Base-by-base conservation (phyloP, 2,113 vertebrate species). In the Delphinapterus leucas region DNA sequence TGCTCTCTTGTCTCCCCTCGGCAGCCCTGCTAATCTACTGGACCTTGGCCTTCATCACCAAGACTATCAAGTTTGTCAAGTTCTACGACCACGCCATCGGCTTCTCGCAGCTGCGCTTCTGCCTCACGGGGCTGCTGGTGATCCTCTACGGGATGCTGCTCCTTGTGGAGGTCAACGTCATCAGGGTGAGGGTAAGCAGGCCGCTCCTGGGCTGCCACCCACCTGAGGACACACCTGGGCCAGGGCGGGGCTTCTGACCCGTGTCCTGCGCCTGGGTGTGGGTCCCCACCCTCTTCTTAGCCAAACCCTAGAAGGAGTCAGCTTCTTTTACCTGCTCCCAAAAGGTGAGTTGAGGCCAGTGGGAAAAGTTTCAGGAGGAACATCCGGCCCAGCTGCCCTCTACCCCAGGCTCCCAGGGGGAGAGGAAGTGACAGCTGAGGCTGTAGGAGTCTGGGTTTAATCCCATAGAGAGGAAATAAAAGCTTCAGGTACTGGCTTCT, bases 41-140 rank as follows among this genome's bases (percentile, higher is more conserved):
- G 99, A 99, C 99, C 60, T 98, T 99, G 98, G 99, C 99, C 44
- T 99, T 99, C 94, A 98, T 99, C 97, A 99, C 99, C 94, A 99
- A 99, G 98, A 99, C 99, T 90, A 99, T 99, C 98, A 99, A 99
- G 98, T 99, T 99, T 92, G 99, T 99, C 74, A 99, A 99, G 98
- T 99, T 99, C 98, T 99, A 99, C 1, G 99, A 99, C 97, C 99
- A 99, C 0, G 99, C 99, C 88, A 99, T 99, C 28, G 99, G 99
- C 87, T 99, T 99, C 97, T 98, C 99, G 38, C 99, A 99, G 98
- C 99, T 99, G 88, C 99, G 99, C n/a, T 99, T 99, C 98, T 99
- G 99, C 98, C 99, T 99, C 98, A 99, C 99, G 0, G 99, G 99
- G 76, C 99, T 99, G 85, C 98, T 99, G 67, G 99, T 99, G 79